phyloP scores from a whole-genome alignment of 2,797 vertebrate species.

The Acrossocheilus fasciatus region DNA sequence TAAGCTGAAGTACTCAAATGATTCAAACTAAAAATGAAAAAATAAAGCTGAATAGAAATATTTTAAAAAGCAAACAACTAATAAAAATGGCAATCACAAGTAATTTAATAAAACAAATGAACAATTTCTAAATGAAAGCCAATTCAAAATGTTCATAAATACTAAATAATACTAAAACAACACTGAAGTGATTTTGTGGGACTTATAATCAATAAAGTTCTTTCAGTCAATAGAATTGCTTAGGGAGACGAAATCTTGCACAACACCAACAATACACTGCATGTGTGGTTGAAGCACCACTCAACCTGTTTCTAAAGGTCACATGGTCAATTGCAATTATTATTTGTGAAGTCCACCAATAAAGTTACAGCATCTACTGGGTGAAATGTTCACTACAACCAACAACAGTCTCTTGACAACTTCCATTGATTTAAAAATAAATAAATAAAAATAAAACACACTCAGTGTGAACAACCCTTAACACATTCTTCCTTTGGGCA shows the following conservation, averaged over 20 bases:
- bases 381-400: not conserved
- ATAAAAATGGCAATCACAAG: not conserved
- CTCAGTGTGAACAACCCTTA: slow-evolving; percentile 57
- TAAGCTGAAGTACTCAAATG: not conserved
- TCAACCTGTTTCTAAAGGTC: not conserved
- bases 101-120: not conserved
- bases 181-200: not conserved
- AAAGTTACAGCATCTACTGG: not conserved
- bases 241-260: not conserved
- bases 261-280: not conserved
- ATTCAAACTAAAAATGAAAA: not conserved
- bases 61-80: not conserved
- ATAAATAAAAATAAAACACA: slow-evolving; percentile 43
- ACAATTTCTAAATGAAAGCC: not conserved
- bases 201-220: not conserved
- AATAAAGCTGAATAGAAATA: not conserved
- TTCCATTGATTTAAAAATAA: not conserved
- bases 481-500: slow-evolving; percentile 66
- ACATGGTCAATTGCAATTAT: not conserved
- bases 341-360: slow-evolving; percentile 8
- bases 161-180: not conserved
- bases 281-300: not conserved
- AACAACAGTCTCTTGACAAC: slow-evolving; percentile 45
- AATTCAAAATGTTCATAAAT: not conserved
- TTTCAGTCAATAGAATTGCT: not conserved